Base-by-base conservation (phyloP, 1,140 invertebrate species). In the Epicauta chinensis region DNA sequence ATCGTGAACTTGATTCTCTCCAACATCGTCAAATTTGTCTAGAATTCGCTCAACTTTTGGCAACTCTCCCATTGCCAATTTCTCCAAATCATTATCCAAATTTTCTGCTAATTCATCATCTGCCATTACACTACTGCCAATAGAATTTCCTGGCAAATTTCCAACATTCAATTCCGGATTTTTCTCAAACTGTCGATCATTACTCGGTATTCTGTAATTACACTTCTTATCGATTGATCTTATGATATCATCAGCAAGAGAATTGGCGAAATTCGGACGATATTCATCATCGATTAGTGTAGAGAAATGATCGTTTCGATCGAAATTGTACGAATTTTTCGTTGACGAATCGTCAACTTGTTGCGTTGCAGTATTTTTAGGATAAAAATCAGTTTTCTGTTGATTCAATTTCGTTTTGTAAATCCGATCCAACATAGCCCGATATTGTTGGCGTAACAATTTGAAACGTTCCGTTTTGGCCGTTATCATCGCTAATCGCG, bases 391-490 rank as follows among this genome's bases (percentile, higher is more conserved):
- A 4, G 11, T 13, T 3, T 38, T 52, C 16, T 9, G 11, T 32
- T 16, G 12, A 34, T 35, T 29, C 23, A 11, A 17, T 15, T 51
- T 51, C 5, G 14, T 16, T 23, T 29, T 16, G 12, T 40, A 49
- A 44, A 54, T 41, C 17, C 55, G 41, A 17, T 56, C 32, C 14
- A 61, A 48, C 41, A 48, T 63, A 32, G 48, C 40, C 12, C 59
- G 58, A 45, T 69, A 69, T 43, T 68, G 65, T 29, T 56, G 43
- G 37, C 66, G 44, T 51, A 81, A 67, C 60, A 70, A 58, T 65
- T 76, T 75, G n/a, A 82, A 73, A 56, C 76, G 69, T 53, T 82
- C 76, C 9, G 78, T 81, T 68, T 80, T 80, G 2, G 78, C 76
- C 30, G 75, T 73, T 63, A 82, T 74, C 39, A 73, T 65, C 5